Base-by-base conservation (phyloP, 2,113 vertebrate genomes). In the Antigone vipio region DNA sequence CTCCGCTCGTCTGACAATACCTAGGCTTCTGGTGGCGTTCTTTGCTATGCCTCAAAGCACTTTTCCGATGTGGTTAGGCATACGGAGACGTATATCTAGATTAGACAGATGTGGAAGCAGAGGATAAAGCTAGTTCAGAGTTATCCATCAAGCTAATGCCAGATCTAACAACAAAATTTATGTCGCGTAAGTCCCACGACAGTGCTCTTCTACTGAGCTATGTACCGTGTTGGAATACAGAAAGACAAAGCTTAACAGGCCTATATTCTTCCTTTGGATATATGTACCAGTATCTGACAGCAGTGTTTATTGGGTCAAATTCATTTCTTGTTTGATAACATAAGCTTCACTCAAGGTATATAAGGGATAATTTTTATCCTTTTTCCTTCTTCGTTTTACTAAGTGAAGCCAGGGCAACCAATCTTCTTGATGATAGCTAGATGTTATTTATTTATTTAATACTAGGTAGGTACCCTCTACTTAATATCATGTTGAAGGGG, bases 1-100 rank as follows among this genome's bases (percentile, higher is more conserved):
- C 27, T 38, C 27, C 11, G 12, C 35, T 78, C 1, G 0, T 19
- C 18, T 27, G 15, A 42, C 15, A 38, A 3, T 10, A 19, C 34
- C 17, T 3, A 3, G 19, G 12, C 9, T 52, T 53, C 55, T 56
- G 75, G 27, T 45, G 40, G 3, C 6, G 2, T 26, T 42, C 52
- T 7, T 23, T 50, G 4, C 12, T 32, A 11, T 0, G 0, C 34
- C 42, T 47, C 27, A 62, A 18, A n/a, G 40, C 44, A 14, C 22
- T 66, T 52, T 22, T 23, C 59, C 0, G 0, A 15, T 15, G 16
- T 35, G 38, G 27, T 42, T 63, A 50, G 29, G 67, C 49, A 24
- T 50, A 47, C 2, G 1, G 50, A 73, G 59, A 42, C 45, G 50
- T 26, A 3, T 32, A 23, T 56, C 72, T 73, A 30, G 58, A 15